Percentiles rank a stretch among this genome's conserved stretches.
Evolutionary conservation across 2,888 invertebrate species (phyloP).

Genomic region (Synanthedon vespiformis): DNA sequence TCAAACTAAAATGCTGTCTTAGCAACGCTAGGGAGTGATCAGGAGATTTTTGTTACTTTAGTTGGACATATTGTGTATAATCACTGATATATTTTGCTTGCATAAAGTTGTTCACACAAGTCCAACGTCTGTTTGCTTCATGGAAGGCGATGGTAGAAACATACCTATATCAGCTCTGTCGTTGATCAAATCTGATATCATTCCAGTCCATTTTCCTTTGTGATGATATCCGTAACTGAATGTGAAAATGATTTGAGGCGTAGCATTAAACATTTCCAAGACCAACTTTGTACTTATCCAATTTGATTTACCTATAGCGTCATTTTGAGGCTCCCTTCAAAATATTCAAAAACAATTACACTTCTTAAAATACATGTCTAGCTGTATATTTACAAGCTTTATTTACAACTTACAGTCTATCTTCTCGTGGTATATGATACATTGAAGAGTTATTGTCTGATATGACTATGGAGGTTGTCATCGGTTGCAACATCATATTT

Average conservation of each 20-base stretch:
- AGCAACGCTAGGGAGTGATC: too few species aligned
- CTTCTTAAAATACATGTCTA: too few species aligned
- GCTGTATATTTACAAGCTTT: neutral
- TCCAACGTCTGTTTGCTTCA: too few species aligned
- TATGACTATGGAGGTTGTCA: conserved; percentile 47
- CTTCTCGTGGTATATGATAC: conserved; percentile 35
- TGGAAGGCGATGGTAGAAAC: neutral
- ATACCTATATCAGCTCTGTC: conserved; percentile 44
- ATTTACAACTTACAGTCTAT: conserved; percentile 30
- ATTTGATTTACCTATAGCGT: conserved; percentile 30
- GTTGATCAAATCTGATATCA: conserved; percentile 35
- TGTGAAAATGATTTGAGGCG: conserved; percentile 35
- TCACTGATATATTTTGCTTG: too few species aligned
- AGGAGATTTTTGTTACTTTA: too few species aligned
- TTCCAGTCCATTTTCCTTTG: conserved; percentile 45
- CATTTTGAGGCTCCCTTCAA: conserved; percentile 34
- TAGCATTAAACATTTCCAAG: conserved; percentile 47
- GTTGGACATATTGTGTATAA: too few species aligned
- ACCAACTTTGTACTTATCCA: conserved; percentile 36
- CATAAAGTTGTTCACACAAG: neutral
- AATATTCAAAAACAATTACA: neutral
- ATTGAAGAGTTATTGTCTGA: conserved; percentile 41
- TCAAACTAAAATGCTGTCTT: too few species aligned
- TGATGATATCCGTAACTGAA: conserved; percentile 41
- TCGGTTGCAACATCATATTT: conserved; percentile 36